Evolutionary conservation across 2,888 invertebrate genomes (phyloP), one percentile per base, ranked within the genome.

Genomic region (Athetis lepigone): DNA sequence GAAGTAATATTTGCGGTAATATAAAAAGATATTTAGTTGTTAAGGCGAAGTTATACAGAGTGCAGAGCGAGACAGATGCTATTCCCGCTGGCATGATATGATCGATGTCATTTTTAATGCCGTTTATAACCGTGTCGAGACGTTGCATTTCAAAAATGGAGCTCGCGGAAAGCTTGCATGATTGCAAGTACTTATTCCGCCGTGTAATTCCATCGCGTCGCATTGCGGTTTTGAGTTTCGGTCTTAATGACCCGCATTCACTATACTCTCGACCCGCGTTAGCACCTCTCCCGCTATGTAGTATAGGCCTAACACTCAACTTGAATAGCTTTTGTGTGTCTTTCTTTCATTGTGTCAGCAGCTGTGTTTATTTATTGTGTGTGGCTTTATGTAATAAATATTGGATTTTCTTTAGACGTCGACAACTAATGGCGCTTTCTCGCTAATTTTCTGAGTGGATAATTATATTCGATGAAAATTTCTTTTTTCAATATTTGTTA

Each of bases 341-440:
- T 60, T 63, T 70, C 46, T 56, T 73, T 71, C 56, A 71, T 57
- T 68, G 73, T 73, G 62, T 40, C 62, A 57, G 51, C 68, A 71
- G 68, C 71, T 71, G 71, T 54, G 62, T 73, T 71, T 72, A 68
- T 71, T 71, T 73, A 71, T 68, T 71, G 73, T 68, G 51, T 56
- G 73, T 73, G 57, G 69, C 36, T 72, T 62, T 55, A 58, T 62
- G 73, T 72, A 73, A 68, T 72, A 68, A 72, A 71, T 62, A 71
- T 68, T 73, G 62, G 61, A 68, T 72, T 73, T 73, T 73, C 57
- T 72, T 55, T 37, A 39, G 71, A 43, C 50, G 57, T 51, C 57
- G 46, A 19, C 29, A 45, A 42, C 39, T 57, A 71, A 71, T 56
- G 47, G 60, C 27, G 47, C 19, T 55, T 47, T 29, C 39, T 40